Evolutionary conservation across 2,797 vertebrate species (phyloP).

Genomic region (Oreochromis mossambicus): DNA sequence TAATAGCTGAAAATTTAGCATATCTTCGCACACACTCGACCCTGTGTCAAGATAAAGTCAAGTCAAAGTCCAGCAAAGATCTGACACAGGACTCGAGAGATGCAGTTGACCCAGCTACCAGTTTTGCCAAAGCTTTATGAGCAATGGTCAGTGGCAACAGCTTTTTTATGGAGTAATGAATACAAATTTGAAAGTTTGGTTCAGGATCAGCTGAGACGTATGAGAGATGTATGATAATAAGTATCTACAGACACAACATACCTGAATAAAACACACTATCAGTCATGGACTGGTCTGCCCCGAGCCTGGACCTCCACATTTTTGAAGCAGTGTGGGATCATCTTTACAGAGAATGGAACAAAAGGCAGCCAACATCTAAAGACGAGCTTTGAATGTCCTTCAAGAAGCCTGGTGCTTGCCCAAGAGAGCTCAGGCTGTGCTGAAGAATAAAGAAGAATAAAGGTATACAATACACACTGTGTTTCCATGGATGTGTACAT

Average conservation of each 20-base stretch:
- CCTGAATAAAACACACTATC: not conserved
- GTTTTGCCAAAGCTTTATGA: not conserved
- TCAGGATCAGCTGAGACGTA: not conserved
- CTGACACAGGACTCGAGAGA: not conserved
- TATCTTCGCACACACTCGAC: not conserved
- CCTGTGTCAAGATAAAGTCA: not conserved
- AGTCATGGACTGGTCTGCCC: not conserved
- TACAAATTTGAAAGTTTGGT: not conserved
- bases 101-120: not conserved
- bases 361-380: not conserved
- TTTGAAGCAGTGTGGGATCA: not conserved
- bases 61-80: not conserved
- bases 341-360: not conserved
- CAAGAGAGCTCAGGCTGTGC: not conserved
- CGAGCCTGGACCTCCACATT: not conserved
- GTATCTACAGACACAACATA: not conserved
- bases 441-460: not conserved
- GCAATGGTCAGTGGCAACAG: not conserved
- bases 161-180: not conserved
- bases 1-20: not conserved
- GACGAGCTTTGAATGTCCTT: not conserved
- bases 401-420: not conserved
- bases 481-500: not conserved
- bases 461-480: not conserved
- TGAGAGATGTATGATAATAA: not conserved